Base-by-base conservation (phyloP, 1,140 invertebrate genomes). In the Heliothis subflexa region DNA sequence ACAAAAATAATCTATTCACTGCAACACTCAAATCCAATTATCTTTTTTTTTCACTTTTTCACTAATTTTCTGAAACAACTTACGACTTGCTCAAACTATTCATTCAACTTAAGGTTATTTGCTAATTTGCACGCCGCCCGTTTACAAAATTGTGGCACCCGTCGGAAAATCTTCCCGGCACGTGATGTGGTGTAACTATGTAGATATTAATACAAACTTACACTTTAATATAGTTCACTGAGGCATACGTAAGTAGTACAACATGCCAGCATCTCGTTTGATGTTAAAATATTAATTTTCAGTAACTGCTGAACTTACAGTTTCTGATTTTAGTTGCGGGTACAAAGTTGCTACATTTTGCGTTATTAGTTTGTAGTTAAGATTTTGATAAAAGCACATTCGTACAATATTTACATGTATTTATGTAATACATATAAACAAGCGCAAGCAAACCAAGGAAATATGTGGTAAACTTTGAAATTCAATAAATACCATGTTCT, bases 161-260 rank as follows among this genome's bases (percentile, higher is more conserved):
- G 73, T 33, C 73, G 57, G 57, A 18, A 50, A 40, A 50, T 40
- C 59, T 70, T 70, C 47, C 62, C 21, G 5, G 21, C 13, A 50
- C 3, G 47, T 50, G 16, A 62, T 62, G 59, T 16, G 73, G 73
- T 21, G 21, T 40, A 75, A 75, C 73, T 64, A 75, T 49, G 59
- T 50, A 52, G 57, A 75, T 75, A 62, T 75, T 52, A 61, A 64
- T 33, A 64, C 59, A 54, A 75, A 64, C 73, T 64, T 75, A 62
- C 14, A 75, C 18, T 64, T 75, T 75, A 75, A 75, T 75, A 64
- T 64, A 75, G 28, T 13, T 64, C 40, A n/a, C 3, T 12, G 55
- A 50, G 21, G 73, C 57, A 75, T 18, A 61, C 59, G 33, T 73
- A 73, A 57, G 47, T 14, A 52, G 47, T 45, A 25, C 66, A 70